Conservation (phyloP, 2,113 vertebrate species). For the Canis aureus region DNA sequence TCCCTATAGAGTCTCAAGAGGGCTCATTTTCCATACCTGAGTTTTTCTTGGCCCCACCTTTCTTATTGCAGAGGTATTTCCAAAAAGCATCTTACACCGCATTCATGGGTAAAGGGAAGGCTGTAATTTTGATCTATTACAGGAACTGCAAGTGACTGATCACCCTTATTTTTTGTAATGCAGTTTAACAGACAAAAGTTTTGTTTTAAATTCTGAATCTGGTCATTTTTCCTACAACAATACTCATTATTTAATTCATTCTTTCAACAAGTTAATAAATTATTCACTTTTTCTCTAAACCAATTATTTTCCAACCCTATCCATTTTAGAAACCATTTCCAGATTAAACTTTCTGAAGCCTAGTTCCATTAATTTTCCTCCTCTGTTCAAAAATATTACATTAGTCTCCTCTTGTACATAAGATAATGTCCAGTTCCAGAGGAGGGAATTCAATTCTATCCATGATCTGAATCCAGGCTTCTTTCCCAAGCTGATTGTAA, state of each 20-base stretch:
- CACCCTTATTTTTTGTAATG: background rate
- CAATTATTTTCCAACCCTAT: constrained; percentile 20
- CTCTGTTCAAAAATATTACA: background rate
- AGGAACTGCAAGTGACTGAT: background rate
- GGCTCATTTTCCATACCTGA: background rate
- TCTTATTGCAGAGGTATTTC: background rate
- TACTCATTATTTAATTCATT: background rate
- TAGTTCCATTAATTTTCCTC: background rate
- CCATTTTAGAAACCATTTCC: constrained; percentile 10
- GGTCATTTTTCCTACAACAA: background rate
- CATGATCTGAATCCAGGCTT: background rate
- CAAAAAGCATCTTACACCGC: background rate
- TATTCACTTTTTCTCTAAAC: background rate
- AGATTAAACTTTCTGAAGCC: background rate
- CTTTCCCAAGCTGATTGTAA: background rate
- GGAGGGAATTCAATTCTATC: background rate
- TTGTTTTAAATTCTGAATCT: constrained; percentile 47
- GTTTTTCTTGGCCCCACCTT: background rate
- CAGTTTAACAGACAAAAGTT: background rate
- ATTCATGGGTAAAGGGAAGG: background rate
- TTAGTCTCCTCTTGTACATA: background rate
- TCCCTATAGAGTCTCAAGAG: background rate
- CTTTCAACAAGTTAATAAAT: constrained; percentile 43
- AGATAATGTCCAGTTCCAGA: background rate
- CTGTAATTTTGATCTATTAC: background rate